Conservation (phyloP, 2,888 invertebrate species). For the Zele albiditarsus region DNA sequence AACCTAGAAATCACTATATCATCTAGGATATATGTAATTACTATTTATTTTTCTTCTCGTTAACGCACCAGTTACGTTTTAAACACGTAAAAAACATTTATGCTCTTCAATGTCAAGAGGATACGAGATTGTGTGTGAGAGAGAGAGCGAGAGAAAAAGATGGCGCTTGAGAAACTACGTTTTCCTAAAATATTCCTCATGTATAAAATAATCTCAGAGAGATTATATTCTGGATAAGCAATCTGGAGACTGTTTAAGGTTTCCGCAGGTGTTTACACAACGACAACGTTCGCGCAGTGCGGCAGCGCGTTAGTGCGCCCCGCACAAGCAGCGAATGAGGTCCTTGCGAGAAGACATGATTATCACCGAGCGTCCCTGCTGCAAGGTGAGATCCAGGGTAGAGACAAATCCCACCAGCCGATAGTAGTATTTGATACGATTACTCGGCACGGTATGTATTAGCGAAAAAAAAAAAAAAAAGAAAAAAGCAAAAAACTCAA, state of each 20-base stretch:
- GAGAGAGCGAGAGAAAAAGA: slow-evolving; percentile 34
- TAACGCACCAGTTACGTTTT: slow-evolving; percentile 50
- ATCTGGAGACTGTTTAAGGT: slow-evolving; percentile 72
- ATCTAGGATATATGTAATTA: slow-evolving; percentile 50
- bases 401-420: slow-evolving; percentile 67
- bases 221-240: slow-evolving; percentile 61
- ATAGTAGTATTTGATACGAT: slow-evolving; percentile 64
- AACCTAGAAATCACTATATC: slow-evolving; percentile 62
- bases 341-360: slow-evolving; percentile 60
- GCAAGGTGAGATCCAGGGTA: slow-evolving; percentile 73
- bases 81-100: slow-evolving; percentile 47
- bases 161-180: slow-evolving; percentile 44
- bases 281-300: slow-evolving; percentile 59
- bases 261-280: slow-evolving; percentile 66
- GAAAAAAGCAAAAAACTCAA: slow-evolving; percentile 24
- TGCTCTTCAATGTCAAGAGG: slow-evolving; percentile 31
- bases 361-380: slow-evolving; percentile 63
- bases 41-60: slow-evolving; percentile 52
- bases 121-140: slow-evolving; percentile 1
- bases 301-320: slow-evolving; percentile 55
- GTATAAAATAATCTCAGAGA: slow-evolving; percentile 30
- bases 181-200: slow-evolving; percentile 35
- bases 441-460: slow-evolving; percentile 70
- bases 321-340: slow-evolving; percentile 61
- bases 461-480: slow-evolving; percentile 53